A percentile compares a stretch with the other conserved stretches of the same genome.
Conservation (phyloP, 2,113 vertebrate genomes). For the Excalfactoria chinensis region DNA sequence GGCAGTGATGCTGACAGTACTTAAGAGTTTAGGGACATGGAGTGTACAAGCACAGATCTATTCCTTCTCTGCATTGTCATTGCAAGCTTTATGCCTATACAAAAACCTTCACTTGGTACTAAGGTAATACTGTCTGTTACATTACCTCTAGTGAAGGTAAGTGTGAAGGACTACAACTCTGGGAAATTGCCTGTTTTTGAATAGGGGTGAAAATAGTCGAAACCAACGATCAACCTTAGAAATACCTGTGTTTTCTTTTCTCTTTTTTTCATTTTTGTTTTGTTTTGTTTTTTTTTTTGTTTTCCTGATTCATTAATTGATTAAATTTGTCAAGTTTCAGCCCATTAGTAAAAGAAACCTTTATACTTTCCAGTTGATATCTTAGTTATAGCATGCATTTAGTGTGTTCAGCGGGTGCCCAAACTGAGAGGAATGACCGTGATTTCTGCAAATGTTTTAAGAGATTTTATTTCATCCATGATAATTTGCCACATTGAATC, state of each 20-base stretch:
- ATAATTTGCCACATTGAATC: not conserved
- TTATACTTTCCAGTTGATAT: not conserved
- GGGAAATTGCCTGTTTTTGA: not conserved
- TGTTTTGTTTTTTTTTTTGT: not conserved
- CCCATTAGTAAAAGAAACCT: not conserved
- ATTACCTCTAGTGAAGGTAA: not conserved
- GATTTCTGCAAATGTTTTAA: not conserved
- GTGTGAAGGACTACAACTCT: not conserved
- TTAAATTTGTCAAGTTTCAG: not conserved
- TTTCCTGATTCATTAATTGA: not conserved
- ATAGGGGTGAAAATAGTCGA: not conserved
- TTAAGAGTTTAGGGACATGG: not conserved
- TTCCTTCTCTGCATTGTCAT: not conserved
- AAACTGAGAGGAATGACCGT: not conserved
- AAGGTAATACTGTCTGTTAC: not conserved
- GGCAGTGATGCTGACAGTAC: not conserved
- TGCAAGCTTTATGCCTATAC: not conserved
- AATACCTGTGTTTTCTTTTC: not conserved
- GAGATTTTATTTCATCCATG: not conserved
- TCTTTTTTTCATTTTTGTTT: no score
- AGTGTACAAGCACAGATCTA: not conserved
- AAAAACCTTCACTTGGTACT: not conserved
- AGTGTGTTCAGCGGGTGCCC: not conserved
- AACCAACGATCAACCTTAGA: not conserved
- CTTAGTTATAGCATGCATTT: not conserved